These are phyloP conservation scores for Salticus scenicus DNA, from an alignment of 2,888 invertebrate species.

Conservation along the genomic window DNA sequence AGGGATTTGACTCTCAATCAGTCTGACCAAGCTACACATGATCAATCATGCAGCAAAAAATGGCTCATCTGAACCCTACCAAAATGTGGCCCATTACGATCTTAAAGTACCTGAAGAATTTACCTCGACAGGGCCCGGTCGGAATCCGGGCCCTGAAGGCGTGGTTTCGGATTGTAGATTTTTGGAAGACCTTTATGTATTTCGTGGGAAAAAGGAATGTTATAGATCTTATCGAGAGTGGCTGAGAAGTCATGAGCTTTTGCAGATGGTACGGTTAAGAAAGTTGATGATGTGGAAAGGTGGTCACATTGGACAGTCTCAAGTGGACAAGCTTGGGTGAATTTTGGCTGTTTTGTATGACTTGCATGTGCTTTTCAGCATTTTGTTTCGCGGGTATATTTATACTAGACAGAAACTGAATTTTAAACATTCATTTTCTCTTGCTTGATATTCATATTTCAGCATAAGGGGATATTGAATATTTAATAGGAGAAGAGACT, in stretches of 20 bases:
- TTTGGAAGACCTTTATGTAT: conserved; percentile 11
- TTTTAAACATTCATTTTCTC: no score
- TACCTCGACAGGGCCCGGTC: conserved; percentile 14
- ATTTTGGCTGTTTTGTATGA: no score
- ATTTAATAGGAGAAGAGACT: no score
- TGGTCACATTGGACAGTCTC: neutral
- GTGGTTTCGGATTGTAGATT: conserved; percentile 35
- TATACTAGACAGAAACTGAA: no score
- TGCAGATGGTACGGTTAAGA: neutral
- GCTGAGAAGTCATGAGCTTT: neutral
- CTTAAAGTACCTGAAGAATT: conserved; percentile 48
- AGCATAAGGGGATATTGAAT: no score
- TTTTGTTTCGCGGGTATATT: no score
- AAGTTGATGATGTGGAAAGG: neutral
- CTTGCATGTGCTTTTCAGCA: no score
- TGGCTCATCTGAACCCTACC: conserved; percentile 35
- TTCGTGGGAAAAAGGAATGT: neutral
- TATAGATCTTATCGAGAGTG: neutral
- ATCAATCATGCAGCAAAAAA: conserved; percentile 43
- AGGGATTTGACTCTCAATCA: neutral
- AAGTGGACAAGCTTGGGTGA: neutral
- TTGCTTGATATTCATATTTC: no score
- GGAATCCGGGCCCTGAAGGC: conserved; percentile 28
- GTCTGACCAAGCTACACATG: conserved; percentile 38
- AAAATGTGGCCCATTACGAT: conserved; percentile 60